Evolutionary conservation across 2,113 vertebrate species (phyloP).

Genomic region (Carlito syrichta): DNA sequence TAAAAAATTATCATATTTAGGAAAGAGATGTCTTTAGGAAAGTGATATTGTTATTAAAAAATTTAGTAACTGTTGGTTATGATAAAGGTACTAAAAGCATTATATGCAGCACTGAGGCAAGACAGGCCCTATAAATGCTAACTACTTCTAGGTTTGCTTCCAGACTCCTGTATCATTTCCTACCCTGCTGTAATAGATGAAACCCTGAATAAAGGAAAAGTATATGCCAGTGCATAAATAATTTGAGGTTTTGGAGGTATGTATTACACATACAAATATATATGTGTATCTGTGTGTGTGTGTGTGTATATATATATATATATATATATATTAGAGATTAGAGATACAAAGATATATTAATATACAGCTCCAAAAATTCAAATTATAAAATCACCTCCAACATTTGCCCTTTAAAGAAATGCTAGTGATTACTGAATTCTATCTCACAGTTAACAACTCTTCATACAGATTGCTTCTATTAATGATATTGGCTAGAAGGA

Average conservation of each 20-base stretch:
- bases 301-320: no score
- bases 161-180: not conserved
- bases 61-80: not conserved
- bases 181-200: not conserved
- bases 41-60: not conserved
- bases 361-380: not conserved
- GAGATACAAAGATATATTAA: not conserved
- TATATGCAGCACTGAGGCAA: not conserved
- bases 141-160: not conserved
- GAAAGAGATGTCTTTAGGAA: constrained; percentile 26
- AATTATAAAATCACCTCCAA: not conserved
- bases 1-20: not conserved
- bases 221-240: not conserved
- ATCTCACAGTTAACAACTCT: not conserved
- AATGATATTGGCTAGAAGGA: not conserved
- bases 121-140: not conserved
- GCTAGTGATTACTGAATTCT: not conserved
- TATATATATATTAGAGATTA: no score
- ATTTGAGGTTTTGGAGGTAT: not conserved
- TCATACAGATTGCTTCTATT: not conserved
- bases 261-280: not conserved
- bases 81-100: constrained; percentile 6
- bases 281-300: not conserved
- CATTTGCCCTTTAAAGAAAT: constrained; percentile 21
- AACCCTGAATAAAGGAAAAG: not conserved